Percentiles rank a stretch among this genome's conserved stretches.
Conservation (phyloP, 2,888 invertebrate genomes). For the Tipula vernalis region DNA sequence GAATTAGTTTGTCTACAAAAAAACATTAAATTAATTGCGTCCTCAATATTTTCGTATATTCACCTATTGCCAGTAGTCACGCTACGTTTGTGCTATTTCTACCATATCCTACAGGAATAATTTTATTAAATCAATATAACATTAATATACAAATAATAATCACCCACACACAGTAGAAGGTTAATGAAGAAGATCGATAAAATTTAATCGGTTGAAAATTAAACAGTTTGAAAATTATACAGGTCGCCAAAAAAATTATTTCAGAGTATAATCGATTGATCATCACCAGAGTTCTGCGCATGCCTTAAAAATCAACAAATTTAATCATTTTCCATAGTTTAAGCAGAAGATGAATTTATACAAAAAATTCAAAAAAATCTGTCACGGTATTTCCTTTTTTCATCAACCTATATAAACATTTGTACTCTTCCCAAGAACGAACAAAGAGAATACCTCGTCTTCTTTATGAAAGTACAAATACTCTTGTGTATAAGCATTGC, state of each 20-base stretch:
- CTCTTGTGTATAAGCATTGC: neutral
- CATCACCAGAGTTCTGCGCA: neutral
- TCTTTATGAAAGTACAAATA: neutral
- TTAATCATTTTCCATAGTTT: neutral
- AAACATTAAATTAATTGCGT: too few relatives aligned
- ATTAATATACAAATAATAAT: too few relatives aligned
- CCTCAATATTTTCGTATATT: too few relatives aligned
- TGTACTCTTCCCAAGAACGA: neutral
- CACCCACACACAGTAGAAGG: too few relatives aligned
- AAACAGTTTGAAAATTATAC: neutral
- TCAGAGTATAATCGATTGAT: neutral
- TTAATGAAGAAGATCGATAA: too few relatives aligned
- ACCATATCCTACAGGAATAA: too few relatives aligned
- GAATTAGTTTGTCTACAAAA: too few relatives aligned
- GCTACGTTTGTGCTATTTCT: too few relatives aligned
- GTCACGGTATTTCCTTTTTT: neutral
- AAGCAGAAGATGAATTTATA: neutral
- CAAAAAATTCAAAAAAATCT: neutral
- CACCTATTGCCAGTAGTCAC: too few relatives aligned
- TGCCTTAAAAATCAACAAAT: neutral
- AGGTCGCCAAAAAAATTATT: neutral
- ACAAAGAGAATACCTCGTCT: neutral
- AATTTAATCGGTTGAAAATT: too few relatives aligned
- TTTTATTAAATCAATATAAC: too few relatives aligned
- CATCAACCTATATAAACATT: neutral